phyloP scores from a whole-genome alignment of 2,113 vertebrate species.

The Neogale vison region DNA sequence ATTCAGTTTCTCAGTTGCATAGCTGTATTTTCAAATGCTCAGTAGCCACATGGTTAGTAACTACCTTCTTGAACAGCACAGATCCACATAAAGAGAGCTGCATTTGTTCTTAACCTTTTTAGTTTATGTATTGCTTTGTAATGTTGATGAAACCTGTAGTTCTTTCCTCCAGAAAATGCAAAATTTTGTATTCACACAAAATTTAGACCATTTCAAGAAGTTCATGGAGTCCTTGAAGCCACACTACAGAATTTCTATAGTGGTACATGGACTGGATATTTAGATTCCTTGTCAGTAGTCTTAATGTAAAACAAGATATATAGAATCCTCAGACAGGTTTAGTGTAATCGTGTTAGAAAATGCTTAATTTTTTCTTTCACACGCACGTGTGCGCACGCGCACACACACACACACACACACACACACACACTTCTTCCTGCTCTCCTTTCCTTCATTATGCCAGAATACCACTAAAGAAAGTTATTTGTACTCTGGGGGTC shows the following conservation, averaged over 20 bases:
- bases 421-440: neutral
- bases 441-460: neutral
- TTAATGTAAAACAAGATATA: neutral
- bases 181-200: neutral
- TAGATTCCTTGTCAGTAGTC: neutral
- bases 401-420: too few relatives aligned
- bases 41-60: neutral
- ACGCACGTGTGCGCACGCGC: fast-evolving
- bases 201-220: neutral
- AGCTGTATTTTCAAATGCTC: neutral
- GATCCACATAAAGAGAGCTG: neutral
- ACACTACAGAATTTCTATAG: neutral
- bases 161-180: neutral
- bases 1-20: neutral
- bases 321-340: neutral
- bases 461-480: neutral
- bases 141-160: neutral
- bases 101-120: neutral
- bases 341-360: neutral
- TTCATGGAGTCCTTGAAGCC: neutral
- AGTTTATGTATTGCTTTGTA: neutral
- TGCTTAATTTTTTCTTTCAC: neutral
- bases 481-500: neutral
- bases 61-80: neutral
- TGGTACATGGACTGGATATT: neutral